These are phyloP conservation scores for Apteryx mantelli DNA, from an alignment of 2,113 vertebrate species.

Conservation along the genomic window DNA sequence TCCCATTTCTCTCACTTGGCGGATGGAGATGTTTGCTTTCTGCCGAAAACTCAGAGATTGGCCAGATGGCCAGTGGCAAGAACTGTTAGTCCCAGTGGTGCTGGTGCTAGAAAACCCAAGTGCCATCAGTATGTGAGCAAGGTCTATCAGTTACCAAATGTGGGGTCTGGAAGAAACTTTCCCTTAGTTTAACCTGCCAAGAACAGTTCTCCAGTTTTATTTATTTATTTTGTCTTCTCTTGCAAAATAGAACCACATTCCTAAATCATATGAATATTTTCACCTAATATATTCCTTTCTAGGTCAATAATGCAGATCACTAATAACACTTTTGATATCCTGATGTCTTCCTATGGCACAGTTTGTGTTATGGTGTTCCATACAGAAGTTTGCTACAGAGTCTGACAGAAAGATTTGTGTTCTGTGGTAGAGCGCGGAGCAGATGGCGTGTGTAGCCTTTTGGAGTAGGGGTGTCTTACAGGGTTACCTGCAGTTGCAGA, in stretches of 20 bases:
- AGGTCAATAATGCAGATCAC: not conserved
- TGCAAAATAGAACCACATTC: not conserved
- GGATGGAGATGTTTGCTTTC: not conserved
- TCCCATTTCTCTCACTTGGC: fast-evolving
- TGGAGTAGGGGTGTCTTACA: not conserved
- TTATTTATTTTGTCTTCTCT: not conserved
- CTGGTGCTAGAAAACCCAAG: not conserved
- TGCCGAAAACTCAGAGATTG: not conserved
- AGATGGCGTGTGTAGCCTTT: not conserved
- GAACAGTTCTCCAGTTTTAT: not conserved
- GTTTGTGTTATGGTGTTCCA: not conserved
- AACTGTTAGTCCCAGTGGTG: not conserved
- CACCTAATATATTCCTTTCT: not conserved
- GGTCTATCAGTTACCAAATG: not conserved
- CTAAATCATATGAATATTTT: not conserved
- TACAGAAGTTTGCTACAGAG: not conserved
- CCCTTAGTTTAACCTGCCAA: not conserved
- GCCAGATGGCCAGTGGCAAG: not conserved
- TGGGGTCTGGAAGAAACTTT: not conserved
- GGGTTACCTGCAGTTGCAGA: not conserved
- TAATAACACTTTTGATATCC: not conserved
- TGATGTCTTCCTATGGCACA: not conserved
- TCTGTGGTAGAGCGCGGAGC: not conserved
- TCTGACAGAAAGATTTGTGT: not conserved
- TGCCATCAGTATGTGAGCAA: not conserved